phyloP scores from a whole-genome alignment of 2,888 invertebrate genomes.

The Linyphia triangularis region DNA sequence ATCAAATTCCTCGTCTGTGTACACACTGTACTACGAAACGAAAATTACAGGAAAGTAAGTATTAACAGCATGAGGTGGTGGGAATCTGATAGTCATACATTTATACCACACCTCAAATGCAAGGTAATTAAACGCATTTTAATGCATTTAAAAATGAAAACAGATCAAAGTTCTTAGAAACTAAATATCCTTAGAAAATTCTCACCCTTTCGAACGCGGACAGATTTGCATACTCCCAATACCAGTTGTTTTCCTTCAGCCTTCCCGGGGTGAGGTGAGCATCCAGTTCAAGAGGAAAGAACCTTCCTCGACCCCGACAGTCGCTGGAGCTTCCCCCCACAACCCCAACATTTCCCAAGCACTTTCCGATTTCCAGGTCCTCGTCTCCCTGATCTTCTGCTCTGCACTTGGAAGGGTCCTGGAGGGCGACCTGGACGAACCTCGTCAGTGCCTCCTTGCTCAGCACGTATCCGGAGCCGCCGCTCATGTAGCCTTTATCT shows the following conservation, averaged over 20 bases:
- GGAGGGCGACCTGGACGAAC: constrained; percentile 86
- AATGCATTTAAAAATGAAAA: too few relatives aligned
- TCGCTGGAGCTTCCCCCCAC: constrained; percentile 93
- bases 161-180: background rate
- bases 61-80: too few relatives aligned
- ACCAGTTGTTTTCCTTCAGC: constrained; percentile 90
- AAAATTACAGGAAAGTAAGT: too few relatives aligned
- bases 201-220: constrained; percentile 89
- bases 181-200: background rate
- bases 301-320: constrained; percentile 89
- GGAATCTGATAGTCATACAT: too few relatives aligned
- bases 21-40: too few relatives aligned
- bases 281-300: constrained; percentile 96
- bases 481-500: constrained; percentile 85
- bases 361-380: constrained; percentile 95
- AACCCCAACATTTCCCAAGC: constrained; percentile 91
- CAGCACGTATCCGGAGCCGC: constrained; percentile 90
- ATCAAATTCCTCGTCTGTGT: too few relatives aligned
- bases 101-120: too few relatives aligned
- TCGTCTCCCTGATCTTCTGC: constrained; percentile 88
- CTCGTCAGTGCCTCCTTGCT: constrained; percentile 89
- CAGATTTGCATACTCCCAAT: constrained; percentile 95
- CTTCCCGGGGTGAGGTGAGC: constrained; percentile 94
- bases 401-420: constrained; percentile 86
- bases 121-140: too few relatives aligned